Conservation (phyloP, 2,888 invertebrate species). For the Hypselothyrea guttata region DNA sequence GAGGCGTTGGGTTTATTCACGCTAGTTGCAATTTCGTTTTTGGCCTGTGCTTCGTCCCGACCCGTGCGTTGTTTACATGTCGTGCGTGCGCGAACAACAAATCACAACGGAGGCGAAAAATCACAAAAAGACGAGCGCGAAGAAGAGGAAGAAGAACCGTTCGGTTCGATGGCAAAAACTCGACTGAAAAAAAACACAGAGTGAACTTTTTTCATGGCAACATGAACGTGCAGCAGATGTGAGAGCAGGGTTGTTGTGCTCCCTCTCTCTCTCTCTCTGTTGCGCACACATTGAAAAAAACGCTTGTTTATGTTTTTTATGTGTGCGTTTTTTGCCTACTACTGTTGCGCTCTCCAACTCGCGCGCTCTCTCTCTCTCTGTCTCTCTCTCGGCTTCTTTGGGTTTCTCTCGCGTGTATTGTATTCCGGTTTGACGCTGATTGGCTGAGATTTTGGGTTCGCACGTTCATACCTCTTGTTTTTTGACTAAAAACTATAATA, state of each 20-base stretch:
- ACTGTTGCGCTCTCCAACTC: conserved; percentile 31
- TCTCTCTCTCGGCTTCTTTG: conserved; percentile 28
- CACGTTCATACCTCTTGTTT: conserved; percentile 31
- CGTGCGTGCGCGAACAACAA: conserved; percentile 53
- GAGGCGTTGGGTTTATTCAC: conserved; percentile 18
- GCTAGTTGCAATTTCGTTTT: conserved; percentile 27
- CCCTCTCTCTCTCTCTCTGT: conserved; percentile 23
- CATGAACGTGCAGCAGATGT: conserved; percentile 43
- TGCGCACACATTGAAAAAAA: conserved; percentile 53
- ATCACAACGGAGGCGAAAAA: conserved; percentile 53
- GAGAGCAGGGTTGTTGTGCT: conserved; percentile 31
- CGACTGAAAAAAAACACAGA: conserved; percentile 83
- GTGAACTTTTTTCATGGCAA: conserved; percentile 66
- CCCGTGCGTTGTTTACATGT: conserved; percentile 55
- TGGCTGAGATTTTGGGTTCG: conserved; percentile 21
- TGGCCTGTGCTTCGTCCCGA: conserved; percentile 19
- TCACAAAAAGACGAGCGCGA: conserved; percentile 51
- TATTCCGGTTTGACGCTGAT: conserved; percentile 53
- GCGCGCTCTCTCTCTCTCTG: conserved; percentile 26
- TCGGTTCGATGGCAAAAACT: conserved; percentile 81
- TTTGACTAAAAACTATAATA: not conserved
- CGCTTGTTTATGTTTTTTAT: conserved; percentile 76
- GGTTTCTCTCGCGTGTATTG: conserved; percentile 26
- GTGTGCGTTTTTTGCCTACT: conserved; percentile 51
- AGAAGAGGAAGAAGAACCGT: conserved; percentile 54